Evolutionary conservation across 2,113 vertebrate species (phyloP), one percentile per base, ranked within the genome.

Genomic region (Hippocampus mohnikei): DNA sequence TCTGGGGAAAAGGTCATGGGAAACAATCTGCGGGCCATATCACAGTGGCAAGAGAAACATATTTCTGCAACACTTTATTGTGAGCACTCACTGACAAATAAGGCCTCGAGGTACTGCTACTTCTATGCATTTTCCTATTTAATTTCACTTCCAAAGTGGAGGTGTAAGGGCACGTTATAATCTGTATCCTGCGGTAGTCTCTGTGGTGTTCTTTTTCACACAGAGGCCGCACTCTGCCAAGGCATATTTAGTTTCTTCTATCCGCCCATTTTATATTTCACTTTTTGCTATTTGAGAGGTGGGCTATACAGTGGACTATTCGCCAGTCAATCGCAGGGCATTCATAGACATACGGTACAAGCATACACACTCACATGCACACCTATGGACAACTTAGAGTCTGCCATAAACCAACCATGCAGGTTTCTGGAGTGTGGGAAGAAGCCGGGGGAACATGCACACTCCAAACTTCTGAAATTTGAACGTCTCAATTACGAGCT

Each of bases 201-300:
- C 25, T 5, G 46, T 11, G 46, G 29, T 65, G 75, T 44, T 81
- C 72, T 73, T 81, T 84, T 80, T 85, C 61, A 62, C 67, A 71
- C 44, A 68, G 21, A 18, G 46, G 6, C 55, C 23, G 0, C 53
- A 2, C 67, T 75, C 55, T 74, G 50, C 42, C 21, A 20, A 79
- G 11, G 27, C 77, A 75, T 80, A 84, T 84, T 82, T 69, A 64
- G 66, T 87, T 75, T 77, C 77, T 53, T 75, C 8, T 20, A 10
- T 55, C 20, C 20, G 16, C 13, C 50, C 50, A 21, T 52, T 52
- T 52, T 21, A 52, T 21, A 20, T 21, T 8, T 53, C 2, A 21
- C 50, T 21, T 52, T 8, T 53, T 8, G 52, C 52, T 53, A n/a
- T 53, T 53, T 53, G 52, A 53, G 7, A 53, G 21, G 7, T 53